phyloP scores from a whole-genome alignment of 1,140 invertebrate genomes.

The Brachionus manjavacas region DNA sequence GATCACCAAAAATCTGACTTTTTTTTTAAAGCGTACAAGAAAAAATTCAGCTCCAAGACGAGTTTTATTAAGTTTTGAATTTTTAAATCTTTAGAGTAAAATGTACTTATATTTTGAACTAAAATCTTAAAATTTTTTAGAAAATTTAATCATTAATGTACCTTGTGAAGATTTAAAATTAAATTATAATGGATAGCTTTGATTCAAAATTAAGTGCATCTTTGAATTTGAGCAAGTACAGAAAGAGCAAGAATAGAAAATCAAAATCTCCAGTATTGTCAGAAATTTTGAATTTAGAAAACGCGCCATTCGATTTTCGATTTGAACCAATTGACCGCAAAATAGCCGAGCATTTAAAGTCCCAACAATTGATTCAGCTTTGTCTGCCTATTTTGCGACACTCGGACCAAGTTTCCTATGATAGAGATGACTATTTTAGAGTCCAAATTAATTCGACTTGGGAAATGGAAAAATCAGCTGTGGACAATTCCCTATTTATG shows the following conservation, averaged over 20 bases:
- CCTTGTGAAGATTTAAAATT: not conserved
- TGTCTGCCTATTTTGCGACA: not conserved
- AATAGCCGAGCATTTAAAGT: not conserved
- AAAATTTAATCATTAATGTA: not conserved
- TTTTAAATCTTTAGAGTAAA: not conserved
- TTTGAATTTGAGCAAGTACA: not conserved
- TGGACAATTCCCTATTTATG: slow-evolving; percentile 12
- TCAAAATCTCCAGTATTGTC: not conserved
- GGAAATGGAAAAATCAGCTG: not conserved
- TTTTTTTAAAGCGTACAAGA: not conserved
- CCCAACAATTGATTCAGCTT: not conserved
- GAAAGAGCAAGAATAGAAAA: not conserved
- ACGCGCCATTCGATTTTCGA: not conserved
- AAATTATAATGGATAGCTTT: not conserved
- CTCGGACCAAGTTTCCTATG: not conserved
- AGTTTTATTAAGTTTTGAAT: not conserved
- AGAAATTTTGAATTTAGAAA: slow-evolving; percentile 16
- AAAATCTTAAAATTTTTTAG: not conserved
- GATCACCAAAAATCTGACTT: not conserved
- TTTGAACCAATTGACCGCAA: not conserved
- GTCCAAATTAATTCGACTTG: not conserved
- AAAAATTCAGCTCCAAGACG: not conserved
- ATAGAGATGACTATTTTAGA: slow-evolving; percentile 28
- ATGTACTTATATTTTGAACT: slow-evolving; percentile 22
- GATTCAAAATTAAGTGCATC: not conserved